Evolutionary conservation across 35 echinoderm and acorn worm species (phyloP).

Genomic region (Chiridota heheva): DNA sequence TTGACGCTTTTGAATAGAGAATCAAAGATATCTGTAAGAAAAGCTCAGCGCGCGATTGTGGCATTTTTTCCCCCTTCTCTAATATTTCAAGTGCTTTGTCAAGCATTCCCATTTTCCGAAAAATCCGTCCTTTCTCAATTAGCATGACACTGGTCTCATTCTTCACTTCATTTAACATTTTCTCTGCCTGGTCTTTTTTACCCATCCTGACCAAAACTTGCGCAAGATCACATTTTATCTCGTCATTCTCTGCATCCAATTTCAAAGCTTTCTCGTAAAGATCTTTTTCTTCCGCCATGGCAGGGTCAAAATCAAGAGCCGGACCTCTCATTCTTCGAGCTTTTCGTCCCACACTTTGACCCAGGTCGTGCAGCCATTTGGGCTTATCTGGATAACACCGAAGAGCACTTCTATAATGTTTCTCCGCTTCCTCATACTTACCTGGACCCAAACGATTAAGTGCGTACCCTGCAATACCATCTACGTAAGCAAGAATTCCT

Average conservation of each 20-base stretch:
- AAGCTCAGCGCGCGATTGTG: no score
- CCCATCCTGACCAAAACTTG: neutral
- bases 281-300: neutral
- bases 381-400: neutral
- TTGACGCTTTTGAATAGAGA: no score
- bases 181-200: neutral
- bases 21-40: no score
- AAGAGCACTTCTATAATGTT: neutral
- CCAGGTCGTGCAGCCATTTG: conserved; percentile 16
- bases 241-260: conserved; percentile 10
- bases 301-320: neutral
- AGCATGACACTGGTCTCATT: neutral
- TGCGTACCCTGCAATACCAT: conserved; percentile 4
- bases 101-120: neutral
- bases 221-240: conserved; percentile 13
- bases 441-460: neutral
- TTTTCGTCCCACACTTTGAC: neutral
- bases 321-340: neutral
- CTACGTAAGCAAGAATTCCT: neutral
- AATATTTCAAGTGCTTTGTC: neutral
- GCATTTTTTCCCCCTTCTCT: no score
- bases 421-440: conserved; percentile 3
- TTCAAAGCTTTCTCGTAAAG: conserved; percentile 22
- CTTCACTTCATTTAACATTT: no score
- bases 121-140: conserved; percentile 24